Percentiles rank a stretch among this genome's conserved stretches.
phyloP scores from a whole-genome alignment of 2,888 invertebrate genomes.

The Coremacera marginata region DNA sequence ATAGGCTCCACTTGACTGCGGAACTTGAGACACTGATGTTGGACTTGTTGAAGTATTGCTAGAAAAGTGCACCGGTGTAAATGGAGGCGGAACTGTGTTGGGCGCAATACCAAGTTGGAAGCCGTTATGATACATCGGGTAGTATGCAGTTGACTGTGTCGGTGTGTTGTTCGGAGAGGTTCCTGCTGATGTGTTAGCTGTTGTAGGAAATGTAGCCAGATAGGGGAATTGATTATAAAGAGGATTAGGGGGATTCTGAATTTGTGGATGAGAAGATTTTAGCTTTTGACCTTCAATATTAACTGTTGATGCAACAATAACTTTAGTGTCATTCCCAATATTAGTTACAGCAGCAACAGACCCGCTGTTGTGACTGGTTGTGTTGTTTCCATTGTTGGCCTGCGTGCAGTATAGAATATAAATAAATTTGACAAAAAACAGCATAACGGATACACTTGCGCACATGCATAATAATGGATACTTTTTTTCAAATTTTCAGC shows the following conservation, averaged over 20 bases:
- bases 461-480: not conserved
- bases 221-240: slow-evolving; percentile 68
- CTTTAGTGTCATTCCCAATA: slow-evolving; percentile 58
- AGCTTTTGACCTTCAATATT: slow-evolving; percentile 53
- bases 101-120: slow-evolving; percentile 67
- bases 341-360: slow-evolving; percentile 56
- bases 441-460: slow-evolving; percentile 11
- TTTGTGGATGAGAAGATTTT: slow-evolving; percentile 60
- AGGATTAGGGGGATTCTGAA: slow-evolving; percentile 61
- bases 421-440: slow-evolving; percentile 6
- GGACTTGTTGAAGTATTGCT: slow-evolving; percentile 44
- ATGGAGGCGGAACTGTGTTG: slow-evolving; percentile 67
- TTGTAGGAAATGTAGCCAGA: slow-evolving; percentile 64
- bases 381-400: slow-evolving; percentile 42
- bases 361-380: slow-evolving; percentile 61
- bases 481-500: too few species aligned
- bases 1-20: slow-evolving; percentile 48
- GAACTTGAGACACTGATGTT: slow-evolving; percentile 20
- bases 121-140: slow-evolving; percentile 69
- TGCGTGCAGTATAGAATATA: not conserved
- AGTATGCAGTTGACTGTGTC: slow-evolving; percentile 60
- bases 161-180: slow-evolving; percentile 51
- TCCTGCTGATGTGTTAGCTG: slow-evolving; percentile 54
- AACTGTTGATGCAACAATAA: slow-evolving; percentile 55
- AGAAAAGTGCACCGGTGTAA: slow-evolving; percentile 67